Base-by-base conservation (phyloP, 2,888 invertebrate genomes). In the Synergus laeviventris region DNA sequence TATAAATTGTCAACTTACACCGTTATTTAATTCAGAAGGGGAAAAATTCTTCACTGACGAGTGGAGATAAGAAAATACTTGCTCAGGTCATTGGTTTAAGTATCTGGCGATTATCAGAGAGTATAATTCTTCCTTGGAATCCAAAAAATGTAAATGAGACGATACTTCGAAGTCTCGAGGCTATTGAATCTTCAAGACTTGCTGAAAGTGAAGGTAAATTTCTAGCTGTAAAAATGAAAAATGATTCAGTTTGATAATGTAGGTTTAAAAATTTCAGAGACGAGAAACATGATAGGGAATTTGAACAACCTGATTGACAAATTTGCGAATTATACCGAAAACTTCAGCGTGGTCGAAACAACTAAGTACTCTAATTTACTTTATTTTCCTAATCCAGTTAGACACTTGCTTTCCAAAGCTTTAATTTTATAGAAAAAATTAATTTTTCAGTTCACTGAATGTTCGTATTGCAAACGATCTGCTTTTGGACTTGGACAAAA, bases 31-130 rank as follows among this genome's bases (percentile, higher is more conserved):
- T 75, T 54, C 74, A 87, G 85, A 78, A 81, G 62, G 74, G 80
- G 54, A 83, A 82, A 12, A 76, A 76, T 76, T 42, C 61, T 45
- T 74, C 80, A 18, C 39, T 61, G 31, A 70, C 74, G 2, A 54
- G 74, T 24, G 74, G 64, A 24, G 42, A 79, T 59, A 77, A 74
- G 16, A 84, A 81, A 78, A 80, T 81, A 74, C 77, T 90, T 64
- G 82, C 86, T 1, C 85, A 88, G 84, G 85, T 90, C 74, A 75
- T 88, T 77, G 85, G 85, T n/a, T 77, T 85, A 49, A 86, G 85
- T 74, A 75, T 90, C 45, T 90, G 89, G 89, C 85, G 83, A 78
- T 80, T 90, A 38, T 90, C 91, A 0, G 90, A 90, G 59, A 88
- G 86, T 78, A 84, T 86, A 74, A 75, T 88, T 66, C 81, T 90